Evolutionary conservation across 2,797 vertebrate species (phyloP), one percentile per base, ranked within the genome.

Genomic region (Eupleurogrammus muticus): DNA sequence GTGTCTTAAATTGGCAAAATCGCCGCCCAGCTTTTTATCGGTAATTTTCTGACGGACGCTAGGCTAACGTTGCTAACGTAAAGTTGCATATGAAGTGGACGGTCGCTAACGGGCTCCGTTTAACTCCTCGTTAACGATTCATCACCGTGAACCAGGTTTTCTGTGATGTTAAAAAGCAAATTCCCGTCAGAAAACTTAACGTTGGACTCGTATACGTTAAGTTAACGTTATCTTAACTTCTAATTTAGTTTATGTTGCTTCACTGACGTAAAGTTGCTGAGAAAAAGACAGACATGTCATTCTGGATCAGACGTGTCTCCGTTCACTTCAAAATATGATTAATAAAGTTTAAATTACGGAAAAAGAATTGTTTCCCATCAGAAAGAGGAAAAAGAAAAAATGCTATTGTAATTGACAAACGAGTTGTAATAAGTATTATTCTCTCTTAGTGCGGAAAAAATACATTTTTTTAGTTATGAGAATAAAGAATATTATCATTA

Each of bases 31-130:
- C 61, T 56, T 6, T 52, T 63, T 12, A 38, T 64, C 28, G 35
- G 47, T 10, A 70, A 50, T 50, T 28, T 53, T 56, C 51, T 40
- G 35, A 38, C 47, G 11, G 24, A 64, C 12, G 84, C 80, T 84
- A 87, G 71, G 85, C 75, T 83, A 79, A 44, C 6, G 7, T 23
- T 70, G 89, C 87, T 89, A 87, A 79, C 24, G 35, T 48, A 40
- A 74, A 52, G 54, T 82, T 81, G 35, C 9, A 6, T n/a, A 1
- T 16, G 3, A 32, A 20, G 14, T 21, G 51, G 12, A 23, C 16
- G 14, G 4, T 47, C 20, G 5, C 21, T 17, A 36, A 16, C 17
- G 9, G 4, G 19, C 8, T 42, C 23, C 24, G 16, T 17, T 19
- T 32, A 4, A 60, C 40, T 35, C 36, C 9, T 7, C 48, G 3